Percentiles rank a stretch among this genome's conserved stretches.
These are phyloP conservation scores for Leptopilina clavipes DNA, from an alignment of 1,140 invertebrate genomes.

Conservation along the genomic window DNA sequence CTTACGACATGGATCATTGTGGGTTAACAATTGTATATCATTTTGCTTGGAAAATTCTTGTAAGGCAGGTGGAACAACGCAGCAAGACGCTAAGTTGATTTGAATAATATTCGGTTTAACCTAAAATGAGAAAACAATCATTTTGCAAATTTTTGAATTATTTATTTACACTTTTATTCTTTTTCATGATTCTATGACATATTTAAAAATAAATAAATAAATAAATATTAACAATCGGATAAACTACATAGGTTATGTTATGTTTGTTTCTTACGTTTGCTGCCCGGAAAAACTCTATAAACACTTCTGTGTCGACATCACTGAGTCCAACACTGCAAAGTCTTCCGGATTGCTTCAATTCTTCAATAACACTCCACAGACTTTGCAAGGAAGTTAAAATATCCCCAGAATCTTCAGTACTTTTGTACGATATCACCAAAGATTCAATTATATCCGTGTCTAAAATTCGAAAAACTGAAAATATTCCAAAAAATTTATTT, in stretches of 20 bases:
- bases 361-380: constrained; percentile 84
- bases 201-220: no score
- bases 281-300: constrained; percentile 85
- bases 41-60: constrained; percentile 92
- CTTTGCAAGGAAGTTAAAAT: constrained; percentile 80
- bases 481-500: constrained; percentile 36
- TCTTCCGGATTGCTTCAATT: constrained; percentile 79
- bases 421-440: constrained; percentile 83
- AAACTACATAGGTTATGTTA: no score
- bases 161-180: no score
- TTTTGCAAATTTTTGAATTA: no score
- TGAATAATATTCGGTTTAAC: constrained; percentile 94
- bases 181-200: no score
- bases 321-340: constrained; percentile 88
- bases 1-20: constrained; percentile 93
- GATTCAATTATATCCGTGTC: constrained; percentile 83
- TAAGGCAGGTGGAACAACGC: constrained; percentile 93
- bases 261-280: constrained; percentile 76
- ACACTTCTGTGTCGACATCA: constrained; percentile 88
- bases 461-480: constrained; percentile 81
- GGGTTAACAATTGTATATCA: constrained; percentile 94
- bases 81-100: constrained; percentile 96
- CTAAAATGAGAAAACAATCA: constrained; percentile 68
- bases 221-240: no score
- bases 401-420: constrained; percentile 67